Conservation (phyloP, 2,113 vertebrate genomes). For the Hystrix brachyura region DNA sequence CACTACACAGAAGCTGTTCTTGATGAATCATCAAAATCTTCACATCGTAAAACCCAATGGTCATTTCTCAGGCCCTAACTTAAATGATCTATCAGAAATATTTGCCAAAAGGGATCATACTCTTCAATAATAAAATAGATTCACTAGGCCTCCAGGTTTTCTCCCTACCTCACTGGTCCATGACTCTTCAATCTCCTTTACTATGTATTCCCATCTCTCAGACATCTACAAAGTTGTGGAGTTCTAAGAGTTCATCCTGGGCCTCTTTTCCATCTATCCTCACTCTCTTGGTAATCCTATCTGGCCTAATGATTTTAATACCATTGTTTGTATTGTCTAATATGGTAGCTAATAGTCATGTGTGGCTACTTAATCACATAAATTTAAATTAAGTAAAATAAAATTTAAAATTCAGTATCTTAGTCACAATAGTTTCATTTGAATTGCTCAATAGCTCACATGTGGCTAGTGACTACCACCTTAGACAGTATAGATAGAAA, state of each 20-base stretch:
- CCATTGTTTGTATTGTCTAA: not conserved
- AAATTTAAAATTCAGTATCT: slow-evolving; percentile 2
- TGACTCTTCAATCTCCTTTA: not conserved
- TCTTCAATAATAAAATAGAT: not conserved
- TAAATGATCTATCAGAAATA: not conserved
- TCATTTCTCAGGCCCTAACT: not conserved
- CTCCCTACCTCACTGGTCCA: not conserved
- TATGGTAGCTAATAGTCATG: not conserved
- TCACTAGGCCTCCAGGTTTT: not conserved
- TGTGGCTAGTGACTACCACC: not conserved
- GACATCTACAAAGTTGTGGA: not conserved
- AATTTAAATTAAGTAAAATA: slow-evolving; percentile 1
- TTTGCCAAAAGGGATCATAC: not conserved
- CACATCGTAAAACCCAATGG: not conserved
- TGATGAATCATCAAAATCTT: not conserved
- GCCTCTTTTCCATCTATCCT: not conserved
- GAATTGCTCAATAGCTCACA: not conserved
- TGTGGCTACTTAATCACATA: not conserved
- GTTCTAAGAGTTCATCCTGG: not conserved
- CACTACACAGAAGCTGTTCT: not conserved
- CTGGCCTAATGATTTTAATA: not conserved
- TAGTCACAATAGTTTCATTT: not conserved
- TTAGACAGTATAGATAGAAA: not conserved
- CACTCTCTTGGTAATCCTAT: not conserved
- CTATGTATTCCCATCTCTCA: not conserved